Conservation (phyloP, 2,797 vertebrate genomes). For the Pseudochirops corinnae region DNA sequence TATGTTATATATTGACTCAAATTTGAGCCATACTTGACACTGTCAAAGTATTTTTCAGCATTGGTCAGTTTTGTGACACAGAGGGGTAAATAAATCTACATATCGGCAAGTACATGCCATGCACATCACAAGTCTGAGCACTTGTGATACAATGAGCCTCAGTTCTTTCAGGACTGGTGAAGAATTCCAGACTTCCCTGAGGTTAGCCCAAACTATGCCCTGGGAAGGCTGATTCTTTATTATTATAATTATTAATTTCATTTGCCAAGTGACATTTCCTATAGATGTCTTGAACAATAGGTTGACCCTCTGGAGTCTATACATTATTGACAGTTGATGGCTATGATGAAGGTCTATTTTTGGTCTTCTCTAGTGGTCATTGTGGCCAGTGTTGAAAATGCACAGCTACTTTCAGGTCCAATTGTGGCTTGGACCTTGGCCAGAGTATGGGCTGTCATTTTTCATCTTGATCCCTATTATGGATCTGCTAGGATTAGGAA, state of each 20-base stretch:
- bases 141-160: neutral
- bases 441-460: neutral
- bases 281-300: neutral
- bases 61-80: conserved; percentile 11
- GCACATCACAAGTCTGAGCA: neutral
- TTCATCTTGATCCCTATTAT: neutral
- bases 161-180: neutral
- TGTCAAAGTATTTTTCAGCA: conserved; percentile 6
- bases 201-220: neutral
- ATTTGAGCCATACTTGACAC: neutral
- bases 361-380: neutral
- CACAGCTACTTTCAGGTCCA: neutral
- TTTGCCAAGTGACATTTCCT: neutral
- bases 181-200: neutral
- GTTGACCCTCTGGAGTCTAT: neutral
- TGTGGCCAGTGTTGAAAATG: neutral
- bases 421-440: neutral
- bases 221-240: neutral
- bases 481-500: neutral
- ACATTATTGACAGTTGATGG: neutral
- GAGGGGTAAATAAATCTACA: conserved; percentile 25
- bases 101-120: neutral
- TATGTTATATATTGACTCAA: neutral
- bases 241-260: neutral
- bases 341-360: neutral